Evolutionary conservation across 2,888 invertebrate genomes (phyloP), one percentile per base, ranked within the genome.

Genomic region (Parthenolecanium corni): DNA sequence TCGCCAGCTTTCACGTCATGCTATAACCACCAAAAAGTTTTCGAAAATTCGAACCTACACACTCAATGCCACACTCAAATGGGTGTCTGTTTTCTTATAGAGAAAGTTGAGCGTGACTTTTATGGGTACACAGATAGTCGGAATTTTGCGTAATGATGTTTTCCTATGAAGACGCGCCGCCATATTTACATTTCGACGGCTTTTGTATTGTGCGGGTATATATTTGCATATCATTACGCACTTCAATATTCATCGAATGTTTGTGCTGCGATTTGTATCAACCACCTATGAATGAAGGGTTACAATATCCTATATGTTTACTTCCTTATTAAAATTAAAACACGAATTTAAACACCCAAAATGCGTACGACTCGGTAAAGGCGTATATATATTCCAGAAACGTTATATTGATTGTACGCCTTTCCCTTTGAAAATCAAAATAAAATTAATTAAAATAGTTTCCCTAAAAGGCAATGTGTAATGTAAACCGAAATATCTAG

Each of bases 211-310:
- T 14, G 44, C 44, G 44, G 44, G 44, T 42, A 42, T 42, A 42
- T 42, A 42, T 42, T 42, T 42, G 44, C 44, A 42, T 42, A 42
- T 42, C 44, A 42, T 42, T 42, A 42, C 44, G 18, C 44, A 42
- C 14, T 42, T 18, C 44, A 42, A 42, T 42, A 42, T 42, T 18
- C 44, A 42, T 42, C 18, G 18, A 18, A 18, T 42, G 44, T 42
- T 42, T 42, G 44, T 42, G 18, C 18, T 42, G 4, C 44, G 44
- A 42, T 42, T 42, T 42, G 44, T 42, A 42, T 18, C 16, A 42
- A 42, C 44, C n/a, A 18, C 4, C 16, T 18, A 42, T 31, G 31
- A 31, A 31, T 31, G 31, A 31, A 31, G 31, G 31, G 31, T 31
- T 31, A 31, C 31, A 31, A 4, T 9, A 9, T 31, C 5, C 31